phyloP scores from a whole-genome alignment of 2,797 vertebrate genomes.

The Sternotherus odoratus region DNA sequence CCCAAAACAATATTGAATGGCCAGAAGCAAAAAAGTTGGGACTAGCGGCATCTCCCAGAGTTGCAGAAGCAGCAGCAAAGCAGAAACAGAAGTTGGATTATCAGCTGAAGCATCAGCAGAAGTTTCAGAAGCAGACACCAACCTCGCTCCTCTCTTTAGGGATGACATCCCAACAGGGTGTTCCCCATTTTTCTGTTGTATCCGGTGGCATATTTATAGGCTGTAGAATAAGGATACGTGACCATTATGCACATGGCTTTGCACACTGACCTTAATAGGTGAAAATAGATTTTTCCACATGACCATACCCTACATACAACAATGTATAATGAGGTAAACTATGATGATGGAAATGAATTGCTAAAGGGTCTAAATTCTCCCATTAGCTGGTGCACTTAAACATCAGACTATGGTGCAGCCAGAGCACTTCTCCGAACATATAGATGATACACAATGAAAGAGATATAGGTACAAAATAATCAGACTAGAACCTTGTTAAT shows the following conservation, averaged over 20 bases:
- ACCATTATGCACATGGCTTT: background rate
- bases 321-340: slow-evolving; percentile 39
- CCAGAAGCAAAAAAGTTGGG: background rate
- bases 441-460: background rate
- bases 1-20: background rate
- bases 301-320: slow-evolving; percentile 30
- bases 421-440: background rate
- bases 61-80: background rate
- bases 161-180: background rate
- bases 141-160: background rate
- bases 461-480: background rate
- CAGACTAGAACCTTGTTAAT: background rate
- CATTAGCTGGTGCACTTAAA: background rate
- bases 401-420: fast-evolving
- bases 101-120: background rate
- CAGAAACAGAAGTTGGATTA: background rate
- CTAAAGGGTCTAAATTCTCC: slow-evolving; percentile 38
- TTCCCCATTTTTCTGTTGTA: background rate
- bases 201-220: background rate
- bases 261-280: background rate
- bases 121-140: background rate
- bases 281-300: slow-evolving; percentile 44
- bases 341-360: slow-evolving; percentile 43
- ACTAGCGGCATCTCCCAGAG: background rate
- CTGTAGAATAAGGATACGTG: slow-evolving; percentile 21